phyloP scores from a whole-genome alignment of 2,888 invertebrate genomes.

The Yponomeuta sedellus region DNA sequence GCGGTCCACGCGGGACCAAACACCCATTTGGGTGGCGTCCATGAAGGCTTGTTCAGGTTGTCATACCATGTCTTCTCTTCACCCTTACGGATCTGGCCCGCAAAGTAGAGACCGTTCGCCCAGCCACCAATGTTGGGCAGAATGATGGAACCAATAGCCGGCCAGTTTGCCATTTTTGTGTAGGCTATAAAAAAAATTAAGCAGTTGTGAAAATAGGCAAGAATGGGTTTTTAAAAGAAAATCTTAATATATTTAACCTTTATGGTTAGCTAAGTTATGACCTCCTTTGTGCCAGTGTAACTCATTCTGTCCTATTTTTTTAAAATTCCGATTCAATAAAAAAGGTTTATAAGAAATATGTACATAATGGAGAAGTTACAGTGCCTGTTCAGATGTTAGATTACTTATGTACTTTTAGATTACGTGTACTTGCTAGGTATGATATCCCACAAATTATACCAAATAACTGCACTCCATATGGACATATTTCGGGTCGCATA shows the following conservation, averaged over 20 bases:
- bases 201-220: neutral
- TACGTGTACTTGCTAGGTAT: too few relatives aligned
- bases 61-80: conserved; percentile 54
- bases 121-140: conserved; percentile 81
- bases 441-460: too few relatives aligned
- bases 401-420: too few relatives aligned
- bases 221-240: neutral
- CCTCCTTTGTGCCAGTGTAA: too few relatives aligned
- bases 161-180: conserved; percentile 49
- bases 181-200: conserved; percentile 21
- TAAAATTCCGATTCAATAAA: too few relatives aligned
- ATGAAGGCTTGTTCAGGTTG: conserved; percentile 77
- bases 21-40: conserved; percentile 87
- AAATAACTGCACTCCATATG: too few relatives aligned
- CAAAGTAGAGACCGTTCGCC: conserved; percentile 79
- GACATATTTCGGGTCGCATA: too few relatives aligned
- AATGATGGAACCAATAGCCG: conserved; percentile 52
- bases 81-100: conserved; percentile 74
- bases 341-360: too few relatives aligned
- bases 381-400: too few relatives aligned
- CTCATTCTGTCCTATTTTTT: too few relatives aligned
- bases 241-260: neutral
- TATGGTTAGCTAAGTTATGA: neutral
- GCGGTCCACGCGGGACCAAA: conserved; percentile 88
- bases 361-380: too few relatives aligned